These are phyloP conservation scores for Carassius carassius DNA, from an alignment of 2,113 vertebrate species.

Conservation along the genomic window DNA sequence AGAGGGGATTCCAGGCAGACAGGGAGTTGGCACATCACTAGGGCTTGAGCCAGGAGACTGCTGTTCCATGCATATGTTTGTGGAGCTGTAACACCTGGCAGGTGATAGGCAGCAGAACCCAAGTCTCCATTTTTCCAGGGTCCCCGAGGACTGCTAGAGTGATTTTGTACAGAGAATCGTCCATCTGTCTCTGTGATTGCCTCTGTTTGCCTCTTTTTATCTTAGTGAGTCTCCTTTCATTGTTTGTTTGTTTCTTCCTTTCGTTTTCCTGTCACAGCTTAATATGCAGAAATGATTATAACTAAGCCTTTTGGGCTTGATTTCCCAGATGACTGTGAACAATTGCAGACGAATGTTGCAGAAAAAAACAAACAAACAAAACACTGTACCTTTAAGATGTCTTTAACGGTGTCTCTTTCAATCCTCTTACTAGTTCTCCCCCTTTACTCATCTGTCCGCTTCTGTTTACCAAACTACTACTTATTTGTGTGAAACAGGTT, in stretches of 20 bases:
- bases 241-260: neutral
- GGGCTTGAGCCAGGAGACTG: conserved; percentile 30
- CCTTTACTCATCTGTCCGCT: neutral
- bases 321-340: neutral
- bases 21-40: conserved; percentile 28
- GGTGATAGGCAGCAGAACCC: conserved; percentile 32
- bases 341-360: neutral
- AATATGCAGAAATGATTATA: neutral
- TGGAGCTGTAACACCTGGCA: conserved; percentile 45
- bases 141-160: conserved; percentile 6
- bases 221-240: neutral
- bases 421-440: neutral
- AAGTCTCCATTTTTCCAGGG: neutral
- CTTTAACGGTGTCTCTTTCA: neutral
- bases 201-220: neutral
- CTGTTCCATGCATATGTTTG: conserved; percentile 49
- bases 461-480: neutral
- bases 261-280: no score
- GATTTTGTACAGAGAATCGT: conserved; percentile 1
- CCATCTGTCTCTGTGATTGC: conserved; percentile 31
- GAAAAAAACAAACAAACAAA: no score
- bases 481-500: neutral
- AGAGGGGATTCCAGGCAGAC: conserved; percentile 27
- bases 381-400: neutral
- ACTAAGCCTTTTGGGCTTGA: neutral